Conservation (phyloP, 2,113 vertebrate genomes). For the Oxyura jamaicensis region DNA sequence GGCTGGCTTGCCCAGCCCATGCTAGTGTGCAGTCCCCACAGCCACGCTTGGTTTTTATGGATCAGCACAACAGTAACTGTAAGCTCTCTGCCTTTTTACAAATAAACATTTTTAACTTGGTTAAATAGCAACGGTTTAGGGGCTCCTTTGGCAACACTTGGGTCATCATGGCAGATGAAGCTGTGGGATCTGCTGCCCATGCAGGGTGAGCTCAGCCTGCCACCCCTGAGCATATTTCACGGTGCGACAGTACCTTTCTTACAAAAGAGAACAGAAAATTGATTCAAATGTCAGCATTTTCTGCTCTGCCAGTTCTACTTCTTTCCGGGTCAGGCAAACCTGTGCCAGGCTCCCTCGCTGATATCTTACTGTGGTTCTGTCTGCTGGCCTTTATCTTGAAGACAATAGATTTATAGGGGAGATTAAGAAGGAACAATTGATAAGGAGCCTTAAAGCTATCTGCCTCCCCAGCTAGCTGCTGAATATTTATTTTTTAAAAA, state of each 20-base stretch:
- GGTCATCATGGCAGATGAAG: background rate
- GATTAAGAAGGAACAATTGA: background rate
- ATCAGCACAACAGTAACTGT: background rate
- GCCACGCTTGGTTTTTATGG: background rate
- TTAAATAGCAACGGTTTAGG: rapidly evolving
- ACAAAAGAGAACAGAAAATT: background rate
- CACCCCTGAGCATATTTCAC: rapidly evolving
- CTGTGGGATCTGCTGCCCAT: background rate
- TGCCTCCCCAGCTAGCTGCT: background rate
- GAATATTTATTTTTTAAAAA: background rate
- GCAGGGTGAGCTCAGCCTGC: background rate
- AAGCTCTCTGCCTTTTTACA: background rate
- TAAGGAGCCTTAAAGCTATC: background rate
- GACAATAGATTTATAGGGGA: background rate
- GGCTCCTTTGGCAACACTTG: background rate
- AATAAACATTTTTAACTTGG: rapidly evolving
- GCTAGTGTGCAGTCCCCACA: background rate
- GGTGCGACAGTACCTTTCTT: background rate
- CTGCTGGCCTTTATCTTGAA: background rate
- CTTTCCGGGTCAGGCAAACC: background rate
- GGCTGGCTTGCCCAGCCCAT: background rate
- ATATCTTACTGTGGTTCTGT: background rate
- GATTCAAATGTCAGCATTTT: background rate
- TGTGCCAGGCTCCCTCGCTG: rapidly evolving
- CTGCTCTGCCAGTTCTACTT: background rate